Percentiles rank a stretch among this genome's conserved stretches.
Conservation (phyloP, 2,113 vertebrate genomes). For the Epinephelus lanceolatus region DNA sequence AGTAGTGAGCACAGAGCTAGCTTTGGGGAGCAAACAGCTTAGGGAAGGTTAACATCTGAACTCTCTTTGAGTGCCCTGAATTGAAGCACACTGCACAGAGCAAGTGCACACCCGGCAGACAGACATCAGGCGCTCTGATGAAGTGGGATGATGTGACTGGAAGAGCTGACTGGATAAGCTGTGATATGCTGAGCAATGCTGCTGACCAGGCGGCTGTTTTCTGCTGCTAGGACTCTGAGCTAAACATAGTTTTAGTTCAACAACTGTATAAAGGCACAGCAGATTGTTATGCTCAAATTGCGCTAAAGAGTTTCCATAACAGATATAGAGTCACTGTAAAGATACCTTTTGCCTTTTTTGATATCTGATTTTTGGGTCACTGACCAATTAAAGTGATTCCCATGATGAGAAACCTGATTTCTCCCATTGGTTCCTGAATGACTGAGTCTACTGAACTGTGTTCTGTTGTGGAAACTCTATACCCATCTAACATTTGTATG, state of each 20-base stretch:
- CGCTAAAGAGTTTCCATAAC: constrained; percentile 70
- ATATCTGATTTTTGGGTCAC: neutral
- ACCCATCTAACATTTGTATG: too few species aligned
- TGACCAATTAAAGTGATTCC: neutral
- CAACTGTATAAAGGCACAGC: constrained; percentile 32
- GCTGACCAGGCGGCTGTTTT: constrained; percentile 47
- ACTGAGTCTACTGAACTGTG: constrained; percentile 4
- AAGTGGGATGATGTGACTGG: constrained; percentile 67
- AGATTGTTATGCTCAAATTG: constrained; percentile 23
- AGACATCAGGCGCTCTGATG: constrained; percentile 44
- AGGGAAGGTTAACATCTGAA: constrained; percentile 54
- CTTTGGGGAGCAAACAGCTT: constrained; percentile 63
- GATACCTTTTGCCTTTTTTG: constrained; percentile 1
- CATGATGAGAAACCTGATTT: constrained; percentile 13
- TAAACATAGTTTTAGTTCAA: constrained; percentile 50
- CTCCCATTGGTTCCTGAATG: neutral
- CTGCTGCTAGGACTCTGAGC: constrained; percentile 37
- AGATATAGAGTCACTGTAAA: constrained; percentile 11
- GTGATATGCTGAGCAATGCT: constrained; percentile 61
- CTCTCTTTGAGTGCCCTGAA: constrained; percentile 53
- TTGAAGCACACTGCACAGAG: constrained; percentile 62
- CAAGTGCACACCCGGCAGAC: constrained; percentile 43
- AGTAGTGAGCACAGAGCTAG: constrained; percentile 79
- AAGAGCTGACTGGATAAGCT: constrained; percentile 59
- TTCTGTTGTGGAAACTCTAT: constrained; percentile 72